These are phyloP conservation scores for Hydropsyche betteni DNA, from an alignment of 2,888 invertebrate species.

Conservation along the genomic window DNA sequence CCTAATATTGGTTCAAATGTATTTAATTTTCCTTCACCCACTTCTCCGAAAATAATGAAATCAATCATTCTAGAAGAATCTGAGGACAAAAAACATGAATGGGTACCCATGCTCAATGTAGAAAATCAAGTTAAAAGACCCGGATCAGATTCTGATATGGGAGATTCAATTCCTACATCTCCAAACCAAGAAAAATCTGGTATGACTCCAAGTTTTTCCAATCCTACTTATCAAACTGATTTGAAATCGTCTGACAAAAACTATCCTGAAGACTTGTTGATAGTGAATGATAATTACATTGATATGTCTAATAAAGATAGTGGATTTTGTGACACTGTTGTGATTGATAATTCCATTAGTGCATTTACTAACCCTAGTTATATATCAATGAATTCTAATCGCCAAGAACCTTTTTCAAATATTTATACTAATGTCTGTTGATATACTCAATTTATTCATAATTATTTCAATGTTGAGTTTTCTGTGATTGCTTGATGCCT, in stretches of 20 bases:
- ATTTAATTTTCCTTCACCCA: constrained; percentile 66
- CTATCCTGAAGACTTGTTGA: constrained; percentile 53
- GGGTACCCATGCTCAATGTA: constrained; percentile 66
- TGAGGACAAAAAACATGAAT: constrained; percentile 56
- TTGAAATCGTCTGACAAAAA: constrained; percentile 53
- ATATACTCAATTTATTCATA: constrained; percentile 1
- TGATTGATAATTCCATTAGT: constrained; percentile 53
- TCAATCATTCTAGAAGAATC: constrained; percentile 48
- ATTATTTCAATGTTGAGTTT: neutral
- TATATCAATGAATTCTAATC: constrained; percentile 54
- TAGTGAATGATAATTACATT: constrained; percentile 63
- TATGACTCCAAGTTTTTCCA: constrained; percentile 55
- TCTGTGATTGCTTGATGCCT: too few relatives aligned
- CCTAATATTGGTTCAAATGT: constrained; percentile 58
- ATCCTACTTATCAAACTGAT: constrained; percentile 58
- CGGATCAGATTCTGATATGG: constrained; percentile 61
- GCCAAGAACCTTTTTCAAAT: constrained; percentile 43
- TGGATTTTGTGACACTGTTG: constrained; percentile 54
- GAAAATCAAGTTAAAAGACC: constrained; percentile 54
- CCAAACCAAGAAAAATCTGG: constrained; percentile 26
- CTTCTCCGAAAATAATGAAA: constrained; percentile 50
- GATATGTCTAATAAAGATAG: constrained; percentile 65
- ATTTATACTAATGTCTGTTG: constrained; percentile 44
- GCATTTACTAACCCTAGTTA: constrained; percentile 60
- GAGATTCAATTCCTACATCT: constrained; percentile 38